Evolutionary conservation across 2,113 vertebrate species (phyloP).

Genomic region (Ancistrus triradiatus): DNA sequence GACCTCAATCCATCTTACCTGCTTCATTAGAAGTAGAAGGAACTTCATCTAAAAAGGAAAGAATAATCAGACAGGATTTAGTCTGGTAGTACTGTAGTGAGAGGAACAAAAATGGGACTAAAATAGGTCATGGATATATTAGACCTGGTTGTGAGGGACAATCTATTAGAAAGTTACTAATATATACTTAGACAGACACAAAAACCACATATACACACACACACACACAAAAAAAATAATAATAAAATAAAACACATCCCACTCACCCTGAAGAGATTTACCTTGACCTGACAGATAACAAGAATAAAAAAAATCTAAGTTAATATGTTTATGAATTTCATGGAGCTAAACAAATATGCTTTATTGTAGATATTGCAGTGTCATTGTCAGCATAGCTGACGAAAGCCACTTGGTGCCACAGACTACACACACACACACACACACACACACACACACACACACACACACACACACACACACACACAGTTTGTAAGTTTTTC

Average conservation of each 20-base stretch:
- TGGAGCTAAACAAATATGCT: no score
- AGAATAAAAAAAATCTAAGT: not conserved
- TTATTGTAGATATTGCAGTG: no score
- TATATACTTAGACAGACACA: not conserved
- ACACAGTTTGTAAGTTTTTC: no score
- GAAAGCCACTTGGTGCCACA: no score
- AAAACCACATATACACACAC: not conserved
- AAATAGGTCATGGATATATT: not conserved
- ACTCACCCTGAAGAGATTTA: constrained; percentile 58
- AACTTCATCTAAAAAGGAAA: constrained; percentile 21
- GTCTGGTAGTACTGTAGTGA: not conserved
- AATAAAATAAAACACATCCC: no score
- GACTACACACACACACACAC: no score
- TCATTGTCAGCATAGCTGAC: no score
- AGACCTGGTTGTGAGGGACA: not conserved
- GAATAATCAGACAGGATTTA: not conserved
- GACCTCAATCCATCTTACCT: constrained; percentile 25
- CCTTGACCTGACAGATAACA: constrained; percentile 36
- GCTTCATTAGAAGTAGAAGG: constrained; percentile 14
- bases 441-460: no score
- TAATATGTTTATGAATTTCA: no score
- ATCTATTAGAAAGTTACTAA: not conserved
- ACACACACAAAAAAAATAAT: constrained; percentile 9
- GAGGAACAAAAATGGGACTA: not conserved
- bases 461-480: no score